Evolutionary conservation across 2,888 invertebrate species (phyloP).

Genomic region (Drosophila fulvimacula): DNA sequence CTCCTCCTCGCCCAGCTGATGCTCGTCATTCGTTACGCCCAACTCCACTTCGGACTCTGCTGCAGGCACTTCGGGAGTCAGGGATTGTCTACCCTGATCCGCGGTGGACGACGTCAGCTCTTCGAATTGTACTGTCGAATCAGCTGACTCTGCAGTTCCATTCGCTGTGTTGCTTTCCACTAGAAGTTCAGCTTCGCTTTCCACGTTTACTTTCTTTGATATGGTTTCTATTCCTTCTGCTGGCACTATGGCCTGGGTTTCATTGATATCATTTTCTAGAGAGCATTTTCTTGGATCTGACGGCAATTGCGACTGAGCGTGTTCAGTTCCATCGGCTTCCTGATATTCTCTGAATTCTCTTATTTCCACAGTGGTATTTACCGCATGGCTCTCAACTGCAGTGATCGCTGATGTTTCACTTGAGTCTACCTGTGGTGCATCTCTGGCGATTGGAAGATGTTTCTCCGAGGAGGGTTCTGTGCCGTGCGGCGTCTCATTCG

Average conservation of each 20-base stretch:
- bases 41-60: slow-evolving; percentile 25
- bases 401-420: not conserved
- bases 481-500: not conserved
- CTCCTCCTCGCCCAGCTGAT: not conserved
- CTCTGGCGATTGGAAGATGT: too few species aligned
- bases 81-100: slow-evolving; percentile 19
- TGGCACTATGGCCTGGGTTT: not conserved
- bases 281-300: not conserved
- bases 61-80: slow-evolving; percentile 25
- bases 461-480: not conserved
- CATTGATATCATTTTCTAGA: not conserved
- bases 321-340: not conserved
- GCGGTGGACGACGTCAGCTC: slow-evolving; percentile 66
- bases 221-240: not conserved
- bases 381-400: not conserved
- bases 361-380: not conserved
- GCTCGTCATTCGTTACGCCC: slow-evolving; percentile 1
- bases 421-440: not conserved
- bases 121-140: slow-evolving; percentile 47
- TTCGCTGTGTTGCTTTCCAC: not conserved
- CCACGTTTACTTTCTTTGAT: slow-evolving; percentile 4
- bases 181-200: not conserved
- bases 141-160: slow-evolving; percentile 2
- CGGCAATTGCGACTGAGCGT: not conserved
- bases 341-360: not conserved